Evolutionary conservation across 2,797 vertebrate species (phyloP).

Genomic region (Tokudaia tokunoshimensis): DNA sequence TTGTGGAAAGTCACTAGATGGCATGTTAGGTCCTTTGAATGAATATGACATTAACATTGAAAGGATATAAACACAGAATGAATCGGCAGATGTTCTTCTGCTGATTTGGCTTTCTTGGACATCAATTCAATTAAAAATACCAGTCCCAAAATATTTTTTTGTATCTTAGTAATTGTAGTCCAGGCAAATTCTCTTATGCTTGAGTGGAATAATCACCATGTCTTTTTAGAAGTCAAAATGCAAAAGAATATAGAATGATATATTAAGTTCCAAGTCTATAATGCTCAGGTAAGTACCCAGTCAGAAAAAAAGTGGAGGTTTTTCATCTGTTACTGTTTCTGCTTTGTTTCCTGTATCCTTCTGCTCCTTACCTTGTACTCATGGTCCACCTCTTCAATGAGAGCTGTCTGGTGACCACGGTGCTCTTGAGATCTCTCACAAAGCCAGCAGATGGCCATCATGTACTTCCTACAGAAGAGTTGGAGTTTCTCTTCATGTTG

Average conservation of each 20-base stretch:
- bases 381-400: not conserved
- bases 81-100: not conserved
- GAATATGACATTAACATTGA: not conserved
- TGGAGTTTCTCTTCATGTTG: conserved; percentile 56
- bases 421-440: conserved; percentile 68
- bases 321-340: not conserved
- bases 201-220: not conserved
- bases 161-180: not conserved
- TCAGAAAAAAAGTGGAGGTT: not conserved
- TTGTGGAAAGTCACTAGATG: not conserved
- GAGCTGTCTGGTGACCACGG: not conserved
- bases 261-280: not conserved
- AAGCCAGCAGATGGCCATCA: conserved; percentile 54
- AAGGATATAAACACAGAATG: not conserved
- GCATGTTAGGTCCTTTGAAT: not conserved
- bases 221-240: not conserved
- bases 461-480: conserved; percentile 71
- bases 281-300: not conserved
- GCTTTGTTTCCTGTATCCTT: not conserved
- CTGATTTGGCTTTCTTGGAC: not conserved
- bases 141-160: not conserved
- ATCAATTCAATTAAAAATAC: not conserved
- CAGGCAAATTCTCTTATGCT: not conserved
- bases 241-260: not conserved
- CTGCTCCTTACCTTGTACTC: conserved; percentile 34